Conservation (phyloP, 2,797 vertebrate species). For the Onychomys torridus region DNA sequence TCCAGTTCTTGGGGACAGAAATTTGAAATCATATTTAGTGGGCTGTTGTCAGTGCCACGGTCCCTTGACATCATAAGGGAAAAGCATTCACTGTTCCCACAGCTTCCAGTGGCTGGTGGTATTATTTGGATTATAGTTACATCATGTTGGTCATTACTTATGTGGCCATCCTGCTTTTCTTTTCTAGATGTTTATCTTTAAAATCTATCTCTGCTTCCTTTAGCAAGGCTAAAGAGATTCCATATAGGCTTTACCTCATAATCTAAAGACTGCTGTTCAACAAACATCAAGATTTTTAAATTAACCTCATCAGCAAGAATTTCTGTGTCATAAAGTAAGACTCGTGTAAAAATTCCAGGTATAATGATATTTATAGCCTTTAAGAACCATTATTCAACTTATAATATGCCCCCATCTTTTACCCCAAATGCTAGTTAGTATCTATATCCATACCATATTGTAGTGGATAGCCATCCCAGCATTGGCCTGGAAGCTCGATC, state of each 20-base stretch:
- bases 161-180: neutral
- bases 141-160: neutral
- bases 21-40: neutral
- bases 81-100: neutral
- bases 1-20: neutral
- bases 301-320: neutral
- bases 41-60: accelerated
- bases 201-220: neutral
- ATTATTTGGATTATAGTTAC: neutral
- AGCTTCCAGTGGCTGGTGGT: neutral
- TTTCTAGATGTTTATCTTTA: neutral
- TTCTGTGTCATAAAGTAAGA: neutral
- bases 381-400: neutral
- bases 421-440: neutral
- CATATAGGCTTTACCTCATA: neutral
- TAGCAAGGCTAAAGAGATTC: neutral
- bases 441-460: neutral
- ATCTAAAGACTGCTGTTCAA: neutral
- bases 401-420: neutral
- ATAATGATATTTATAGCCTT: neutral
- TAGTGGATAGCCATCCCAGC: no score
- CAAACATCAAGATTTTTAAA: neutral
- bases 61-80: neutral
- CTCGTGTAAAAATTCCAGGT: neutral
- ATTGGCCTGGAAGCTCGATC: no score